Evolutionary conservation across 53 echinoderm and acorn worm species (phyloP).

Genomic region (Hippasteria phrygiana): DNA sequence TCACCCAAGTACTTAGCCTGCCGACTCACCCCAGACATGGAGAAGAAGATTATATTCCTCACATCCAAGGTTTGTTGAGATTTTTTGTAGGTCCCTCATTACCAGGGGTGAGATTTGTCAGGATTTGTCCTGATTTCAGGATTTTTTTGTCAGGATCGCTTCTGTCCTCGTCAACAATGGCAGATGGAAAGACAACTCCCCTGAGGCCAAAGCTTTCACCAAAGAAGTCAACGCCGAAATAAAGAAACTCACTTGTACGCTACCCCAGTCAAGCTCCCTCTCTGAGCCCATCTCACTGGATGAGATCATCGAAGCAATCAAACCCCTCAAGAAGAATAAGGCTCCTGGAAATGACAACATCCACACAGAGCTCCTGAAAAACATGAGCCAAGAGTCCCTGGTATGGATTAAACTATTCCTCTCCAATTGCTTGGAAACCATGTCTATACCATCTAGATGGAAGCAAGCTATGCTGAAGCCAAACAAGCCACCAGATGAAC

Average conservation of each 20-base stretch:
- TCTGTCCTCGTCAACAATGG: too few species aligned
- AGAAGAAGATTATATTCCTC: slow-evolving; percentile 92
- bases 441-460: neutral
- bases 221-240: too few species aligned
- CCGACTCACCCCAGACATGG: slow-evolving; percentile 96
- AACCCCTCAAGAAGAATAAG: neutral
- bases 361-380: neutral
- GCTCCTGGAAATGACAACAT: neutral
- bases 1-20: slow-evolving; percentile 90
- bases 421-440: neutral
- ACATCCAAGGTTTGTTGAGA: slow-evolving; percentile 89
- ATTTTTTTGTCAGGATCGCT: too few species aligned
- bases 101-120: too few species aligned
- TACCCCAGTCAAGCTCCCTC: too few species aligned
- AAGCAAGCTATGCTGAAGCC: neutral
- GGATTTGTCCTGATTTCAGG: too few species aligned
- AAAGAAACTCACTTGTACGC: too few species aligned
- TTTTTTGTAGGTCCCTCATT: too few species aligned
- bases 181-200: too few species aligned
- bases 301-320: too few species aligned
- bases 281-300: too few species aligned
- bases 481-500: slow-evolving; percentile 2
- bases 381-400: neutral
- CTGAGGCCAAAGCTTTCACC: too few species aligned
- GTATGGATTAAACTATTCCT: neutral